Conservation (phyloP, 2,113 vertebrate species). For the Gopherus flavomarginatus region DNA sequence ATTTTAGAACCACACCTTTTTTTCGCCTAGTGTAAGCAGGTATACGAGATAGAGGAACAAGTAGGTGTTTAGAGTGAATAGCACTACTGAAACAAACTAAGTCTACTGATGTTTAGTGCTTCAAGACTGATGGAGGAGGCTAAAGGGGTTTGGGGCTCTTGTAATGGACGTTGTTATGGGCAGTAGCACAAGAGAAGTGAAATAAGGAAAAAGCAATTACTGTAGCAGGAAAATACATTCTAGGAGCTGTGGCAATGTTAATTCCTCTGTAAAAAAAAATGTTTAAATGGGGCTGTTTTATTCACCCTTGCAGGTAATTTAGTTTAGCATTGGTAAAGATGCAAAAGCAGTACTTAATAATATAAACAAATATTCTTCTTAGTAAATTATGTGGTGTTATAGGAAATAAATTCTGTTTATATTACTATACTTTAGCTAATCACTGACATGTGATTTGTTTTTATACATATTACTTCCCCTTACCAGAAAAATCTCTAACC, state of each 20-base stretch:
- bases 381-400: neutral
- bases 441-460: neutral
- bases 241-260: neutral
- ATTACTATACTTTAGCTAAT: slow-evolving; percentile 23
- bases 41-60: neutral
- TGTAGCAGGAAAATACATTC: neutral
- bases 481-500: neutral
- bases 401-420: slow-evolving; percentile 8
- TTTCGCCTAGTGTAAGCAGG: fast-evolving
- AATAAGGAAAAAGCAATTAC: neutral
- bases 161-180: neutral
- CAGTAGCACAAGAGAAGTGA: neutral
- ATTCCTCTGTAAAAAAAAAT: neutral
- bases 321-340: neutral
- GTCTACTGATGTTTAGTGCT: neutral
- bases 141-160: neutral
- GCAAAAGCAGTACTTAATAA: neutral
- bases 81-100: neutral
- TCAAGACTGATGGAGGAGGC: neutral
- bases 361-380: neutral
- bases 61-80: neutral
- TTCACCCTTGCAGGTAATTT: neutral
- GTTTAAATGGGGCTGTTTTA: neutral
- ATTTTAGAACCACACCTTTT: neutral
- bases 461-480: slow-evolving; percentile 46